phyloP scores from a whole-genome alignment of 2,113 vertebrate genomes.

The Ciconia stormi region DNA sequence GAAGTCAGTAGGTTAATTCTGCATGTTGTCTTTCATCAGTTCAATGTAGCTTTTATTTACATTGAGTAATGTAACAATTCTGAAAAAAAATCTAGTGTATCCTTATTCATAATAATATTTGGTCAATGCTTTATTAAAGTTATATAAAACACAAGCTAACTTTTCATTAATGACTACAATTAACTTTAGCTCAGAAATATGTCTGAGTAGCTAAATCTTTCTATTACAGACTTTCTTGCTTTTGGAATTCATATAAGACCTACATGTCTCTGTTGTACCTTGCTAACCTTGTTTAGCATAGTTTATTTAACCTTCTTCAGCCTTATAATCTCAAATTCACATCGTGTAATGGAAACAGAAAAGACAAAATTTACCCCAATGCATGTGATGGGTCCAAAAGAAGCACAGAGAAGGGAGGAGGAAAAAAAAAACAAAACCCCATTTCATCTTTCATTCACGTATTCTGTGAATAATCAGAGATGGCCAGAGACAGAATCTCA shows the following conservation, averaged over 20 bases:
- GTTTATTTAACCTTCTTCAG: background rate
- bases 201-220: background rate
- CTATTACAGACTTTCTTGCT: background rate
- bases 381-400: background rate
- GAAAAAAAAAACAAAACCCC: rapidly evolving
- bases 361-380: background rate
- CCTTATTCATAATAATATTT: background rate
- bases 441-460: background rate
- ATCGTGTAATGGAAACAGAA: background rate
- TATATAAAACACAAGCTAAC: background rate
- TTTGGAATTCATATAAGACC: background rate
- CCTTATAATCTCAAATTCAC: background rate
- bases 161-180: background rate
- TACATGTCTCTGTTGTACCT: background rate
- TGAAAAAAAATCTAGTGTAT: background rate
- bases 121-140: background rate
- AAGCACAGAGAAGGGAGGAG: rapidly evolving
- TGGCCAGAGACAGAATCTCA: background rate
- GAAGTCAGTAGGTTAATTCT: background rate
- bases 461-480: background rate
- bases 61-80: background rate
- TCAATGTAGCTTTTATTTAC: background rate
- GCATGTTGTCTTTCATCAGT: background rate
- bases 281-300: background rate
- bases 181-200: background rate